Evolutionary conservation across 2,797 vertebrate genomes (phyloP).

Genomic region (Steatocranus sp.): DNA sequence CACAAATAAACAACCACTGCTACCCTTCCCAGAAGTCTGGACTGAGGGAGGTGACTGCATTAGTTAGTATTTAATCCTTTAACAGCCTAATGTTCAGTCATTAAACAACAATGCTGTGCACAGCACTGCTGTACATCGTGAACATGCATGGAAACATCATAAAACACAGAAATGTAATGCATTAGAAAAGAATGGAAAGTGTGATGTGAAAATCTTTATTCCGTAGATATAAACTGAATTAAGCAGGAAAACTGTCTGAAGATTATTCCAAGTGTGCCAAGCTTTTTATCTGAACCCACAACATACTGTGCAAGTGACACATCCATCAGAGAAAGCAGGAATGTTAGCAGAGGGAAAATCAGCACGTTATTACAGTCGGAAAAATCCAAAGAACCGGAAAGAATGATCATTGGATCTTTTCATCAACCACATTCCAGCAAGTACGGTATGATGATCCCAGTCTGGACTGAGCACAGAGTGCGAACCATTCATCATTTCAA

Average conservation of each 20-base stretch:
- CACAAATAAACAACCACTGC: background rate
- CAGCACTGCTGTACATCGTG: background rate
- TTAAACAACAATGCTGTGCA: background rate
- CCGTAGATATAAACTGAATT: background rate
- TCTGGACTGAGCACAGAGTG: background rate
- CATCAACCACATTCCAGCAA: background rate
- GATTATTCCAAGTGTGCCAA: background rate
- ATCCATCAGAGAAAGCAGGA: background rate
- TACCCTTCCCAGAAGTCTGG: rapidly evolving
- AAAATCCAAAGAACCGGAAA: background rate
- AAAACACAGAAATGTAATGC: background rate
- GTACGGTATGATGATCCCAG: rapidly evolving
- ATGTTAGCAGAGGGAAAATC: background rate
- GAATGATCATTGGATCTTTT: background rate
- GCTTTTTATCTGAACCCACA: background rate
- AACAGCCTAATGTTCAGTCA: background rate
- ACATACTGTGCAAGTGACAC: background rate
- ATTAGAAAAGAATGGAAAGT: background rate
- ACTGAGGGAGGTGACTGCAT: background rate
- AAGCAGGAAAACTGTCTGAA: background rate
- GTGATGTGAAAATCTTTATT: background rate
- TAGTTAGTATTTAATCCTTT: background rate
- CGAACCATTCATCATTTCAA: background rate
- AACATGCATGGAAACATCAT: background rate
- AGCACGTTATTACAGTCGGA: background rate